Evolutionary conservation across 2,888 invertebrate species (phyloP).

Genomic region (Phragmatobia fuliginosa): DNA sequence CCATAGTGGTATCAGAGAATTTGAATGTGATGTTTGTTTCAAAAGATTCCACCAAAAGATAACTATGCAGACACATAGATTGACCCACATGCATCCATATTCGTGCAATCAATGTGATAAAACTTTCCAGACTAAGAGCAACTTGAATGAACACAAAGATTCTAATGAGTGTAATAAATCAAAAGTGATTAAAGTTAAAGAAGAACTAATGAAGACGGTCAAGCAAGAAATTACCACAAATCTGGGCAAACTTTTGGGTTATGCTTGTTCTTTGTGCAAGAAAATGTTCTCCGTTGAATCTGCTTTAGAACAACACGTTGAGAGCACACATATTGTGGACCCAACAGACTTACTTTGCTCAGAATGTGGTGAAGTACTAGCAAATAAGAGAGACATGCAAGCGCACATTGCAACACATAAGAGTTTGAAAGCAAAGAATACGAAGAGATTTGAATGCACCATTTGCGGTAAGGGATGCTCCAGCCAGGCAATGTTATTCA

Average conservation of each 20-base stretch:
- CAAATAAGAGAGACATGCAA: constrained; percentile 72
- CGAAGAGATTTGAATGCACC: constrained; percentile 76
- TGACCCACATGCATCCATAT: constrained; percentile 76
- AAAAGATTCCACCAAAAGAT: constrained; percentile 82
- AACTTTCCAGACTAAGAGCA: constrained; percentile 67
- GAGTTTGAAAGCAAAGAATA: constrained; percentile 60
- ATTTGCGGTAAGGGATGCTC: constrained; percentile 80
- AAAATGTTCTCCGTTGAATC: constrained; percentile 81
- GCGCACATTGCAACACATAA: constrained; percentile 68
- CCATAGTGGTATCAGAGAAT: constrained; percentile 78
- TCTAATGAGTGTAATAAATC: constrained; percentile 67
- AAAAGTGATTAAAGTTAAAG: constrained; percentile 70
- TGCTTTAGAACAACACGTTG: constrained; percentile 79
- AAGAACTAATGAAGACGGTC: constrained; percentile 78
- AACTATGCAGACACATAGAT: constrained; percentile 81
- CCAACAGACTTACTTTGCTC: constrained; percentile 69
- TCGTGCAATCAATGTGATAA: constrained; percentile 74
- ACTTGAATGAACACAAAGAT: constrained; percentile 65
- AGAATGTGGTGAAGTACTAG: constrained; percentile 76
- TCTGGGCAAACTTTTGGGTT: constrained; percentile 75
- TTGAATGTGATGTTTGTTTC: constrained; percentile 80
- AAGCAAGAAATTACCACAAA: constrained; percentile 78
- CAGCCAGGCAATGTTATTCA: constrained; percentile 81
- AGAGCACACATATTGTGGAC: constrained; percentile 73
- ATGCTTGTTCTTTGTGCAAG: constrained; percentile 80